Evolutionary conservation across 1,140 invertebrate genomes (phyloP).

Genomic region (Bombus waltoni): DNA sequence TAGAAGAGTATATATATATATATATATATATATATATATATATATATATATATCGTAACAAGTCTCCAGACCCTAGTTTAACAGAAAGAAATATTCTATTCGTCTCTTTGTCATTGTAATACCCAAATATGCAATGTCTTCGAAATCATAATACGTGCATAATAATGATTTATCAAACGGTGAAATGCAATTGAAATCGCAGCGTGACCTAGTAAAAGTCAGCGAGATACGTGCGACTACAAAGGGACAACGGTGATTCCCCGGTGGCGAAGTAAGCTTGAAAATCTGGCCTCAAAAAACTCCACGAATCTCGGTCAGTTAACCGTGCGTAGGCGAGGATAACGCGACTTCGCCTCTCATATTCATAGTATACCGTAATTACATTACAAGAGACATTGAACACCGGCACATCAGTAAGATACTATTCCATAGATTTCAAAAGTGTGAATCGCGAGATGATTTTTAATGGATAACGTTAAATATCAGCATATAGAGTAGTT

Average conservation of each 20-base stretch:
- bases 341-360: not conserved
- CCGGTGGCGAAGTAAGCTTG: not conserved
- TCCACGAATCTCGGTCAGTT: slow-evolving; percentile 6
- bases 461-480: too few relatives aligned
- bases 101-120: not conserved
- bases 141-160: too few relatives aligned
- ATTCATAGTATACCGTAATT: slow-evolving; percentile 2
- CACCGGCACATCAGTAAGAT: not conserved
- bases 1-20: too few relatives aligned
- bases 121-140: not conserved
- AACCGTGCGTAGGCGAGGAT: slow-evolving; percentile 4
- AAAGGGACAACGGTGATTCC: slow-evolving; percentile 8
- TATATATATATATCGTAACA: too few relatives aligned
- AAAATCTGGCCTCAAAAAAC: slow-evolving; percentile 27
- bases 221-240: not conserved
- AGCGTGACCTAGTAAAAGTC: not conserved
- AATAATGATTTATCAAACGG: not conserved
- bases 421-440: not conserved
- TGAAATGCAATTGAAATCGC: not conserved
- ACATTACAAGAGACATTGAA: slow-evolving; percentile 7
- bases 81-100: not conserved
- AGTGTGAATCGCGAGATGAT: too few relatives aligned
- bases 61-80: too few relatives aligned
- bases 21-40: too few relatives aligned
- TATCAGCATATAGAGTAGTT: too few relatives aligned